phyloP scores from a whole-genome alignment of 2,113 vertebrate species.

The Esox niger region DNA sequence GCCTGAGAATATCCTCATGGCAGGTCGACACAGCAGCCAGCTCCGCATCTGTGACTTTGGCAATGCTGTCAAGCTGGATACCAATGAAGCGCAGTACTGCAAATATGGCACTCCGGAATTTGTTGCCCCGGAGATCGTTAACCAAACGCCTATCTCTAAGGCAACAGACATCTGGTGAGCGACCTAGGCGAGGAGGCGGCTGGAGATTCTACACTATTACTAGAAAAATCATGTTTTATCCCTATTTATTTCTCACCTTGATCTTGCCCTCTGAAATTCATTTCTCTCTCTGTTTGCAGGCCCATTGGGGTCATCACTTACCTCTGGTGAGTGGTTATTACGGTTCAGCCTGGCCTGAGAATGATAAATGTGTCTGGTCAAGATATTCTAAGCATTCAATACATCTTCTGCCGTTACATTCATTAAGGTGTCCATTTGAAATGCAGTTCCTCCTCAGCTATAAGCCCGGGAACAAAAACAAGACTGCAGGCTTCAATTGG shows the following conservation, averaged over 20 bases:
- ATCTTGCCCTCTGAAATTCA: neutral
- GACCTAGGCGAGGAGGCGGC: constrained; percentile 20
- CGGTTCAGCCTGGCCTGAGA: too few relatives aligned
- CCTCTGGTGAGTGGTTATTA: constrained; percentile 83
- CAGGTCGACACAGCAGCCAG: constrained; percentile 76
- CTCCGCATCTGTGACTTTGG: constrained; percentile 93
- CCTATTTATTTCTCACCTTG: neutral
- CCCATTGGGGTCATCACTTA: constrained; percentile 90
- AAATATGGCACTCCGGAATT: constrained; percentile 93
- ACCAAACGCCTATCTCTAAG: constrained; percentile 87
- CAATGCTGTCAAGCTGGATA: constrained; percentile 79
- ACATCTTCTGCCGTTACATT: too few relatives aligned
- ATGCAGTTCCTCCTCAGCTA: too few relatives aligned
- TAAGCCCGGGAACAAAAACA: too few relatives aligned
- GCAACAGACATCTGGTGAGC: constrained; percentile 92
- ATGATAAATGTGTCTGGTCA: too few relatives aligned
- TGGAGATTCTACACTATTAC: constrained; percentile 11
- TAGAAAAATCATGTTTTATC: constrained; percentile 5
- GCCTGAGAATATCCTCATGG: constrained; percentile 94
- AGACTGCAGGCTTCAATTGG: neutral
- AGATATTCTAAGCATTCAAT: too few relatives aligned
- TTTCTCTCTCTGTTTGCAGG: constrained; percentile 66
- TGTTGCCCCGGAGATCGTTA: constrained; percentile 89
- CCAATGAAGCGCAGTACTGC: constrained; percentile 83
- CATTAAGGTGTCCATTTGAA: too few relatives aligned